These are phyloP conservation scores for Drosophila nr. perissopoda DNA, from an alignment of 2,888 invertebrate species.

Conservation along the genomic window DNA sequence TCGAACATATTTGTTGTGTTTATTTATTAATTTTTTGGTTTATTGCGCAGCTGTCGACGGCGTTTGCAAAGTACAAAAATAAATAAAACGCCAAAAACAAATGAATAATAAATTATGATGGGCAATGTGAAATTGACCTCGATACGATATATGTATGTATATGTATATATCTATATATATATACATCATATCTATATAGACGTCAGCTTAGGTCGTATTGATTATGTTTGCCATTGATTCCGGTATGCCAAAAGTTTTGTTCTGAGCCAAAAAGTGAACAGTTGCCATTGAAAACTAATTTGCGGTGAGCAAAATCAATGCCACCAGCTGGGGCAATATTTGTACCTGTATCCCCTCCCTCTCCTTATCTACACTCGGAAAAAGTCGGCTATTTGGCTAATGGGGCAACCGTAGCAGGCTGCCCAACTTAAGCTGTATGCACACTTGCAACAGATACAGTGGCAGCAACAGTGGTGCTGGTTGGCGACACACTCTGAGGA, in stretches of 20 bases:
- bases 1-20: constrained; percentile 38
- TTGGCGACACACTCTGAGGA: neutral
- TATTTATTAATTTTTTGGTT: constrained; percentile 26
- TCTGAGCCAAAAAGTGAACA: constrained; percentile 6
- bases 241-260: constrained; percentile 23
- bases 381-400: constrained; percentile 3
- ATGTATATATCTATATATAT: neutral
- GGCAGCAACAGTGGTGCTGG: constrained; percentile 10
- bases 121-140: constrained; percentile 15
- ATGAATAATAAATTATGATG: constrained; percentile 55
- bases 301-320: constrained; percentile 44
- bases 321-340: constrained; percentile 8
- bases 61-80: constrained; percentile 62
- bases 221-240: constrained; percentile 47
- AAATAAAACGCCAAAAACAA: constrained; percentile 58
- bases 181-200: neutral
- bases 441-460: constrained; percentile 37
- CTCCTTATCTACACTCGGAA: neutral
- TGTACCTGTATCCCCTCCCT: constrained; percentile 12
- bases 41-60: constrained; percentile 58
- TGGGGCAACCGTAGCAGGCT: constrained; percentile 9
- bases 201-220: constrained; percentile 44
- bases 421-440: constrained; percentile 36
- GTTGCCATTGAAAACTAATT: constrained; percentile 64
- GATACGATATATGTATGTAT: constrained; percentile 3